Evolutionary conservation across 2,797 vertebrate species (phyloP), one percentile per base, ranked within the genome.

Genomic region (Lithobates pipiens): DNA sequence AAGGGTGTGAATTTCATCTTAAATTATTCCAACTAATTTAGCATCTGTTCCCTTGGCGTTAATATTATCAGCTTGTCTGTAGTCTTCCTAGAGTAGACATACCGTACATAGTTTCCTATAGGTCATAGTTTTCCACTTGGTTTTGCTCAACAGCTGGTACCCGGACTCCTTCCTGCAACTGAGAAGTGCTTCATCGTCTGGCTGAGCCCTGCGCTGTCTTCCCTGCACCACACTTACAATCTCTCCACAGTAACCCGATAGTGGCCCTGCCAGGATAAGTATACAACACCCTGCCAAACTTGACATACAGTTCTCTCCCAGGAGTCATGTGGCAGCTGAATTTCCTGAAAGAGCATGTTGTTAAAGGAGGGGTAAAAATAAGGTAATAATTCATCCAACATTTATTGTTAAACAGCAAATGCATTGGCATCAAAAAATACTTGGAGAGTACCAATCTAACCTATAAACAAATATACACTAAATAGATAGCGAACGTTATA

Each of bases 111-210:
- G 91, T 93, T 94, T 91, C 91, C 92, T 89, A 90, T 94, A 95
- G 94, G 93, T 95, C 95, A 94, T 44, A 87, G 90, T 95, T 96
- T 96, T 95, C 94, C 93, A 89, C 92, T 94, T 88, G 91, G 91
- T 91, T 89, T 86, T 78, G 88, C 87, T 89, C 50, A 92, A 92
- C 95, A 96, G 95, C 94, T 95, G 95, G 91, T 90, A 83, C 88
- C 88, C 88, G 84, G 42, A 42, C 91, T 89, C 89, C 92, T 93
- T 93, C 91, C 92, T 88, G 90, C 91, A 78, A 74, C 88, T 1
- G 13, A 88, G 90, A 89, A 88, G 90, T 88, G 39, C 82, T 88
- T 91, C 88, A 88, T 10, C 39, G 0, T 8, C 27, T 80, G 70
- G 0, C 0, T 3, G 18, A 73, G n/a, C 23, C 82, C 85, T 67